Conservation (phyloP, 2,888 invertebrate genomes). For the Machimus rusticus region DNA sequence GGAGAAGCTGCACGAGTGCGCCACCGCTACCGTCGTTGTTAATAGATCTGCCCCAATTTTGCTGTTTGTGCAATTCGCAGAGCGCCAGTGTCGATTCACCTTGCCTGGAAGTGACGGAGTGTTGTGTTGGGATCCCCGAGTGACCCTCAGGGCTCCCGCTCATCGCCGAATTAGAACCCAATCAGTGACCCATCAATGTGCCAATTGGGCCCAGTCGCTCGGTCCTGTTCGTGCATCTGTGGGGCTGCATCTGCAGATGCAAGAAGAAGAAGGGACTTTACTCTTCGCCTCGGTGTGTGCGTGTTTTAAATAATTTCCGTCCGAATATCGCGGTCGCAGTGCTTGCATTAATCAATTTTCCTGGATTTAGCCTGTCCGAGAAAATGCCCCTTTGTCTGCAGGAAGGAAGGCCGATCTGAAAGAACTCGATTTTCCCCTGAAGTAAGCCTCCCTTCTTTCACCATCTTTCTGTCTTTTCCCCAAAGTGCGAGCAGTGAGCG, state of each 20-base stretch:
- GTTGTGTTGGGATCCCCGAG: background rate
- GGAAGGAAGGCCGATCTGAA: background rate
- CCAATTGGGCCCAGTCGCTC: background rate
- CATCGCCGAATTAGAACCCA: background rate
- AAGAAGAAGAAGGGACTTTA: background rate
- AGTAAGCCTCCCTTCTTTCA: background rate
- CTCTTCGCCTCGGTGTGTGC: background rate
- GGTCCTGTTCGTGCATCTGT: conserved; percentile 19
- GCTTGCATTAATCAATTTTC: background rate
- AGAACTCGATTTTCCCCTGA: background rate
- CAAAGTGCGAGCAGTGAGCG: background rate
- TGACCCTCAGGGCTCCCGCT: background rate
- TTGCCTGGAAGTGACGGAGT: background rate
- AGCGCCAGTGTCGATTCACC: background rate
- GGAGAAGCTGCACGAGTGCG: background rate
- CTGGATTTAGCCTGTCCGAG: background rate
- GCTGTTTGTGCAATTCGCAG: background rate
- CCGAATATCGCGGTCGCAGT: background rate
- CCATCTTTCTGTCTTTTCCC: background rate
- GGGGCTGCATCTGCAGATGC: background rate
- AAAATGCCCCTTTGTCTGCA: background rate
- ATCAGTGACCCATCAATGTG: conserved; percentile 8
- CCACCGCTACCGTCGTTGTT: background rate
- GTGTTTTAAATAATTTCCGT: background rate
- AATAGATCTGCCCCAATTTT: background rate